Conservation (phyloP, 2,113 vertebrate genomes). For the Strix aluco region DNA sequence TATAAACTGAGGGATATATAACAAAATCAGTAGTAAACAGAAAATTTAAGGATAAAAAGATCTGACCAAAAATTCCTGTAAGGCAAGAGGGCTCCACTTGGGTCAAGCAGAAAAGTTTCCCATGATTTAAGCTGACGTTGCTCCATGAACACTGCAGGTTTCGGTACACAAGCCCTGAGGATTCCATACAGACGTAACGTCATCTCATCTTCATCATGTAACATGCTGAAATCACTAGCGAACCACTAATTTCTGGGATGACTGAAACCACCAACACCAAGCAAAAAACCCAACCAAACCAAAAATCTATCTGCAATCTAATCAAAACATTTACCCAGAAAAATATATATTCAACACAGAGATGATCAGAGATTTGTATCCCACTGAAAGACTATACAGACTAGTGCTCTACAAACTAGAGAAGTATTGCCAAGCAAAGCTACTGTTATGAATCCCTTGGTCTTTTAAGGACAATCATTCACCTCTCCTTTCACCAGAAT, state of each 20-base stretch:
- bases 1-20: not conserved
- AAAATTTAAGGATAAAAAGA: not conserved
- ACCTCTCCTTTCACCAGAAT: not conserved
- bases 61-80: not conserved
- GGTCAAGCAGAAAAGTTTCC: not conserved
- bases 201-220: not conserved
- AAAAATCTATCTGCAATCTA: not conserved
- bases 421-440: not conserved
- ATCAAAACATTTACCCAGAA: not conserved
- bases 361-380: not conserved
- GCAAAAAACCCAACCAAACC: not conserved
- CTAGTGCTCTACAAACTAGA: not conserved
- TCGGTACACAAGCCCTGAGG: accelerated
- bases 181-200: not conserved
- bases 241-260: not conserved
- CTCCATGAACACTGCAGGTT: not conserved
- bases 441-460: not conserved
- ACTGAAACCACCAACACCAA: not conserved
- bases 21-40: not conserved
- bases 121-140: not conserved
- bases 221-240: not conserved
- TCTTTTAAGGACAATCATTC: not conserved
- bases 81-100: not conserved
- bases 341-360: not conserved
- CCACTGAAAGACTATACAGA: not conserved